Conservation (phyloP, 2,113 vertebrate genomes). For the Nothobranchius furzeri region DNA sequence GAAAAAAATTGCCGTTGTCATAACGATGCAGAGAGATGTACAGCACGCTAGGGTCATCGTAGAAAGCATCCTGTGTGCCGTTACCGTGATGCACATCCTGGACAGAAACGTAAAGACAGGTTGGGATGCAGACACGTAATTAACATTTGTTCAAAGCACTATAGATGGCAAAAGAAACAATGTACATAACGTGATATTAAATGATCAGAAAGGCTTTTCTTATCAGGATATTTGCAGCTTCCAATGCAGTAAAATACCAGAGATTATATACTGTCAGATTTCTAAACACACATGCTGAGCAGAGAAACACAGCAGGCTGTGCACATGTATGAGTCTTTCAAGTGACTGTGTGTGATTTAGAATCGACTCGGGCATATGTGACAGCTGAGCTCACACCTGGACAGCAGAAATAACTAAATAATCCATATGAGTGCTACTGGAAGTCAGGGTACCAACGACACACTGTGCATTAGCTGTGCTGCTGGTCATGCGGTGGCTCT, state of each 20-base stretch:
- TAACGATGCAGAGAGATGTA: slow-evolving; percentile 93
- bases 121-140: slow-evolving; percentile 2
- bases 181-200: too few relatives aligned
- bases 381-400: slow-evolving; percentile 47
- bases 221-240: background rate
- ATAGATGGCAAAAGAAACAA: background rate
- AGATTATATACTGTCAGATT: slow-evolving; percentile 16
- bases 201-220: too few relatives aligned
- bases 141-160: background rate
- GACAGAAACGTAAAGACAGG: slow-evolving; percentile 17
- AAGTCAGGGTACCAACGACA: slow-evolving; percentile 22
- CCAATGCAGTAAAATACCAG: slow-evolving; percentile 21
- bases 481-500: slow-evolving; percentile 40
- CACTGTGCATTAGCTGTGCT: slow-evolving; percentile 14
- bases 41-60: slow-evolving; percentile 86
- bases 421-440: slow-evolving; percentile 59
- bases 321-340: slow-evolving; percentile 18
- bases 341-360: slow-evolving; percentile 22
- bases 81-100: slow-evolving; percentile 95
- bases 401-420: slow-evolving; percentile 42
- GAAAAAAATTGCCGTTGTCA: slow-evolving; percentile 90
- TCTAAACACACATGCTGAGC: slow-evolving; percentile 46
- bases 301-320: slow-evolving; percentile 44
- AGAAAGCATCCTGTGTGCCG: slow-evolving; percentile 91
- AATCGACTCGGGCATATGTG: slow-evolving; percentile 24